These are phyloP conservation scores for Ceraclea dissimilis DNA, from an alignment of 2,888 invertebrate species.

Conservation along the genomic window DNA sequence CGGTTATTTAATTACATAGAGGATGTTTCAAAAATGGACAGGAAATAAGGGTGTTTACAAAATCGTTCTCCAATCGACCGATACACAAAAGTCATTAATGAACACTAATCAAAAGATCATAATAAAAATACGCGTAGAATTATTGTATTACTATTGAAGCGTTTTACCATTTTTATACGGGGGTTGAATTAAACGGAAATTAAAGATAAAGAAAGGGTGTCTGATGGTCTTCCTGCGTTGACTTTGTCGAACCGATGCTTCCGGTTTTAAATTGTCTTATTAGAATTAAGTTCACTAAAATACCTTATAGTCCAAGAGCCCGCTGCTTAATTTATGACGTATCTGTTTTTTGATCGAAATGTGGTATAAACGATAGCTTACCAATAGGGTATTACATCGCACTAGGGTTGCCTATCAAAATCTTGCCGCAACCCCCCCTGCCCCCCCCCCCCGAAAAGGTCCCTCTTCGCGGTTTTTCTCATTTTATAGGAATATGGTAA, in stretches of 20 bases:
- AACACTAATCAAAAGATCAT: background rate
- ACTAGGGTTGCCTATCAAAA: too few relatives aligned
- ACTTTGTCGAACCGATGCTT: background rate
- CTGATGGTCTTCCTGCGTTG: background rate
- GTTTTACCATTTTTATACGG: too few relatives aligned
- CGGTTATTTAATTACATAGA: slow-evolving; percentile 12
- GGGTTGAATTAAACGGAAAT: background rate
- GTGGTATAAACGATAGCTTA: too few relatives aligned
- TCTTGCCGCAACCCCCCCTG: too few relatives aligned
- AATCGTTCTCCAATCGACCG: background rate
- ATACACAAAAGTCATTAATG: background rate
- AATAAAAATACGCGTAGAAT: background rate
- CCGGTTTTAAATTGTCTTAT: background rate
- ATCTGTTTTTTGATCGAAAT: too few relatives aligned
- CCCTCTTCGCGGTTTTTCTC: too few relatives aligned
- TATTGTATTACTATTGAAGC: too few relatives aligned
- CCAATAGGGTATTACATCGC: too few relatives aligned
- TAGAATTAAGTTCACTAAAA: background rate
- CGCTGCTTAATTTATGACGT: too few relatives aligned
- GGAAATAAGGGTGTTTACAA: slow-evolving; percentile 10
- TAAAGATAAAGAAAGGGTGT: background rate
- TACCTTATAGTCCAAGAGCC: too few relatives aligned
- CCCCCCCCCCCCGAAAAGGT: too few relatives aligned
- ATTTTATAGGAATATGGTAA: too few relatives aligned
- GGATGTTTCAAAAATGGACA: slow-evolving; percentile 12